Evolutionary conservation across 2,113 vertebrate genomes (phyloP).

Genomic region (Anthoscopus minutus): DNA sequence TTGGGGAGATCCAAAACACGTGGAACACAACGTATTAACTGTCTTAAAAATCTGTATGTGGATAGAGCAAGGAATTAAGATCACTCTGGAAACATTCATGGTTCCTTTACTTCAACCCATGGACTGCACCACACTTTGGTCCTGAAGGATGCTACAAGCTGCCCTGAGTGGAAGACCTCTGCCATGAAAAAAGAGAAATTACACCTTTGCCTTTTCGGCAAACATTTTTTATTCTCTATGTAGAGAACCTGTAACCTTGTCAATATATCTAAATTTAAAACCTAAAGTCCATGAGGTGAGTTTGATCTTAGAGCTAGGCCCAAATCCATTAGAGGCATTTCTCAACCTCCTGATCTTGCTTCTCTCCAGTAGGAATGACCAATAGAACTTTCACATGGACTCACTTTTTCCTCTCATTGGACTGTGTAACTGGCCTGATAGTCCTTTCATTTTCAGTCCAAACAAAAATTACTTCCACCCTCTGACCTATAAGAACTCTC

Average conservation of each 20-base stretch:
- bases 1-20: no score
- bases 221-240: background rate
- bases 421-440: background rate
- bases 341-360: background rate
- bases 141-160: fast-evolving
- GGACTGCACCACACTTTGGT: background rate
- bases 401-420: background rate
- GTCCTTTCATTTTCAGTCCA: background rate
- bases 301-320: background rate
- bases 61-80: background rate
- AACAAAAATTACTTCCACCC: background rate
- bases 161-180: fast-evolving
- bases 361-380: background rate
- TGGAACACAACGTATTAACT: background rate
- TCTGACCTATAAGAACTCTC: background rate
- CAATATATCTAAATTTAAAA: background rate
- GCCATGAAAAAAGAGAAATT: background rate
- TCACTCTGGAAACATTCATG: background rate
- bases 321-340: background rate
- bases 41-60: background rate
- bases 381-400: background rate
- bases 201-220: background rate
- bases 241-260: fast-evolving
- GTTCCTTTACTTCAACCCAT: background rate
- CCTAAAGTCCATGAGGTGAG: background rate